Conservation (phyloP, 2,113 vertebrate genomes). For the Progne subis region DNA sequence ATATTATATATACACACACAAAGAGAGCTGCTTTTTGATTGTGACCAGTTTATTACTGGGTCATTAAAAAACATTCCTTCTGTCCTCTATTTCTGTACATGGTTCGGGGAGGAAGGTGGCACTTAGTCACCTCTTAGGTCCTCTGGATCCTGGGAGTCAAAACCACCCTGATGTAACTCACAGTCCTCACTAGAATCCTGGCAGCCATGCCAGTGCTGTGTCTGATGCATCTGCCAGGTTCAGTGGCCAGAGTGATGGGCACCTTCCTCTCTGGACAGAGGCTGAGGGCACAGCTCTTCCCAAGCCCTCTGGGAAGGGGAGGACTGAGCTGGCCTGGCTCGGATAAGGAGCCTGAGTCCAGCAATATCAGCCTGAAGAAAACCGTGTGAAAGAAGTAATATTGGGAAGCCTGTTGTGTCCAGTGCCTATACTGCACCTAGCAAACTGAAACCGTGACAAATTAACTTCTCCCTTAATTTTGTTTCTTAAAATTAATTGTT, state of each 20-base stretch:
- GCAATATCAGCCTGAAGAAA: neutral
- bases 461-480: neutral
- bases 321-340: neutral
- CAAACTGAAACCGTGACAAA: neutral
- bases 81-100: accelerated
- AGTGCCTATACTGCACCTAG: neutral
- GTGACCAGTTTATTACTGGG: neutral
- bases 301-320: neutral
- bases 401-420: neutral
- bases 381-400: accelerated
- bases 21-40: neutral
- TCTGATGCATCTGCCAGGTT: neutral
- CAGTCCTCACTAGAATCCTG: neutral
- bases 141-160: neutral
- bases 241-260: neutral
- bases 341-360: neutral
- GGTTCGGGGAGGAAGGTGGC: neutral
- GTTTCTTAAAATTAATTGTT: neutral
- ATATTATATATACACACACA: neutral
- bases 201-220: accelerated
- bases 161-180: neutral
- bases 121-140: neutral
- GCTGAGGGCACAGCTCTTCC: neutral
- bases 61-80: neutral
- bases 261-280: neutral